Conservation (phyloP, 2,797 vertebrate species). For the Cetoscarus ocellatus region DNA sequence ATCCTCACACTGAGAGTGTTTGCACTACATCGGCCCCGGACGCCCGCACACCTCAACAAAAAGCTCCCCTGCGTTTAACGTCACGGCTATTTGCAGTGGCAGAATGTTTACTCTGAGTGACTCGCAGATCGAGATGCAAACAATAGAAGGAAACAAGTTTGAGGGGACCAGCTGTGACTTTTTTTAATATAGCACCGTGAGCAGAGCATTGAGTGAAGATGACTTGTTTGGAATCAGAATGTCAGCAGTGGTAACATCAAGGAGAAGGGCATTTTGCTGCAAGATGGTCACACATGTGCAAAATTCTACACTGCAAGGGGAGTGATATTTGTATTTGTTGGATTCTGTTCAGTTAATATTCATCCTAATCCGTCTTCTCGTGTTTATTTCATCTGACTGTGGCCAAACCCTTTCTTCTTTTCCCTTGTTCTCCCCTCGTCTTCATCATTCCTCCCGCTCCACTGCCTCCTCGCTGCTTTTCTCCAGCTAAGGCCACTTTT, state of each 20-base stretch:
- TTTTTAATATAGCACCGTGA: not conserved
- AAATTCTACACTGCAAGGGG: not conserved
- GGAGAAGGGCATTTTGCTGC: not conserved
- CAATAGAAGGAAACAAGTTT: slow-evolving; percentile 23
- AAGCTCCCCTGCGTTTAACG: slow-evolving; percentile 25
- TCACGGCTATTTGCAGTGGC: slow-evolving; percentile 19
- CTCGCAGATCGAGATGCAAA: slow-evolving; percentile 15
- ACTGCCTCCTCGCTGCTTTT: not conserved
- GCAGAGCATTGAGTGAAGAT: not conserved
- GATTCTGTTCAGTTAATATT: slow-evolving; percentile 4
- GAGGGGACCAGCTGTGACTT: slow-evolving; percentile 16
- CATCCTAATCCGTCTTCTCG: slow-evolving; percentile 9
- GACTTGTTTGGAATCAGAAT: slow-evolving; percentile 20
- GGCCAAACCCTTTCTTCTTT: slow-evolving; percentile 7
- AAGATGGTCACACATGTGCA: not conserved
- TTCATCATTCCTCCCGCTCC: slow-evolving; percentile 3
- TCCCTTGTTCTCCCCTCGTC: not conserved
- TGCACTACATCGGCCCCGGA: slow-evolving; percentile 16
- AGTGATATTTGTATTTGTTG: not conserved
- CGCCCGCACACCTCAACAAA: slow-evolving; percentile 36
- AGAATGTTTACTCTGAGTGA: slow-evolving; percentile 23
- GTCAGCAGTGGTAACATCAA: not conserved
- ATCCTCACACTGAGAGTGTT: slow-evolving; percentile 17
- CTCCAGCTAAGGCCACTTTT: slow-evolving; percentile 23
- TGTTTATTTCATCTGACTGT: slow-evolving; percentile 23